Evolutionary conservation across 1,140 invertebrate genomes (phyloP).

Genomic region (Oryzaephilus surinamensis): DNA sequence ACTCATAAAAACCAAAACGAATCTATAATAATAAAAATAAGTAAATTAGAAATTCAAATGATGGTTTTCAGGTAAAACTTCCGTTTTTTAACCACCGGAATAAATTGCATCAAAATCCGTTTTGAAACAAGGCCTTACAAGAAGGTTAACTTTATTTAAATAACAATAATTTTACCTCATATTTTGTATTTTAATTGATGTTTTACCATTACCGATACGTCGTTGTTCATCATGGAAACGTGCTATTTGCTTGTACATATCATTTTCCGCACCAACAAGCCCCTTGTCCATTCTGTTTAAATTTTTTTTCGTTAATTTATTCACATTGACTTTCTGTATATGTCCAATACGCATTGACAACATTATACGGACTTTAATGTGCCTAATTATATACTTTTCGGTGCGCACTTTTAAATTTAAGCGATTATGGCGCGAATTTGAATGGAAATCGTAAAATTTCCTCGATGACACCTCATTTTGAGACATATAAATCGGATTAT

Average conservation of each 20-base stretch:
- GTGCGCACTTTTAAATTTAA: conserved; percentile 13
- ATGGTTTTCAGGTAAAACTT: too few relatives aligned
- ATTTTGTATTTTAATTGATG: conserved; percentile 33
- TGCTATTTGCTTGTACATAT: conserved; percentile 11
- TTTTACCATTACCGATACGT: conserved; percentile 30
- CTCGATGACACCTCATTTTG: conserved; percentile 11
- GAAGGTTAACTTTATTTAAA: not conserved
- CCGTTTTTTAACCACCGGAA: too few relatives aligned
- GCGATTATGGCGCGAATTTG: conserved; percentile 2
- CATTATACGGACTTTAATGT: conserved; percentile 34
- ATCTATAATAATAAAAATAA: too few relatives aligned
- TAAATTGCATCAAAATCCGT: too few relatives aligned
- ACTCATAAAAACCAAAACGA: too few relatives aligned
- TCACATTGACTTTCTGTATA: too few relatives aligned
- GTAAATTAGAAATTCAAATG: too few relatives aligned
- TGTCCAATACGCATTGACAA: conserved; percentile 27
- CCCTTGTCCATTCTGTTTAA: too few relatives aligned
- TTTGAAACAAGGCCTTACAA: too few relatives aligned
- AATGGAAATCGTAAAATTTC: conserved; percentile 17
- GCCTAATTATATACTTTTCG: conserved; percentile 33
- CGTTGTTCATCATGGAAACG: conserved; percentile 29
- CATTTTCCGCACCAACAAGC: not conserved
- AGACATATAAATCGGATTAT: conserved; percentile 29
- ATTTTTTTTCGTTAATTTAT: too few relatives aligned
- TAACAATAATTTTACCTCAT: conserved; percentile 25